Evolutionary conservation across 2,113 vertebrate genomes (phyloP).

Genomic region (Speoplatyrhinus poulsoni): DNA sequence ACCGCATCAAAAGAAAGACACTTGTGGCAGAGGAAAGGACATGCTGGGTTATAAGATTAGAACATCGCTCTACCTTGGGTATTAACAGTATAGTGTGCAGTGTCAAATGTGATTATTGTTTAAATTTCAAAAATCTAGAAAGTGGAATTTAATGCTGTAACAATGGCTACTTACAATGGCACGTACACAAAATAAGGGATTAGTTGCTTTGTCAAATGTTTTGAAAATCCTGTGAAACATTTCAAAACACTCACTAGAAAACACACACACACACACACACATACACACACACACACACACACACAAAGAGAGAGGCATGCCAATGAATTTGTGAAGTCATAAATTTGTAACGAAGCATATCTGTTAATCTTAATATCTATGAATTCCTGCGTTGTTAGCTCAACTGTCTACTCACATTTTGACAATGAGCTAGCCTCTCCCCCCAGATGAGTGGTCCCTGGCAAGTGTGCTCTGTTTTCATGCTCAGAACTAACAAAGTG

Average conservation of each 20-base stretch:
- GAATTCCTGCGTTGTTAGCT: slow-evolving; percentile 60
- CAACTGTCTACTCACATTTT: slow-evolving; percentile 46
- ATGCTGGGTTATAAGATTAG: slow-evolving; percentile 43
- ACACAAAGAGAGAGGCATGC: slow-evolving; percentile 16
- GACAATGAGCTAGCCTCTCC: slow-evolving; percentile 43
- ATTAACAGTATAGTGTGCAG: too few relatives aligned
- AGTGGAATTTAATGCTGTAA: not conserved
- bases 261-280: slow-evolving; percentile 1
- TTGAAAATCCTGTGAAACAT: slow-evolving; percentile 20
- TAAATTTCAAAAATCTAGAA: not conserved
- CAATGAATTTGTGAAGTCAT: slow-evolving; percentile 51
- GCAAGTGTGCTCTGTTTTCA: slow-evolving; percentile 29
- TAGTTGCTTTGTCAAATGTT: slow-evolving; percentile 21
- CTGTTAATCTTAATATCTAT: slow-evolving; percentile 53
- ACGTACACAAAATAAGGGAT: slow-evolving; percentile 3
- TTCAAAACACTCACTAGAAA: slow-evolving; percentile 6
- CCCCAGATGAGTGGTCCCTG: slow-evolving; percentile 23
- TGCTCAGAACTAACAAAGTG: slow-evolving; percentile 5
- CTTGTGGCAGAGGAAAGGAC: slow-evolving; percentile 54
- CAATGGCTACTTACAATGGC: too few relatives aligned
- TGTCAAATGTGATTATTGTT: not conserved
- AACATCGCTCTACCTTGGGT: not conserved
- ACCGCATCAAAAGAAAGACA: slow-evolving; percentile 66
- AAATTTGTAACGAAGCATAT: slow-evolving; percentile 49
- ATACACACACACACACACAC: slow-evolving; percentile 1